Evolutionary conservation across 1,140 invertebrate genomes (phyloP).

Genomic region (Rhysida immarginata): DNA sequence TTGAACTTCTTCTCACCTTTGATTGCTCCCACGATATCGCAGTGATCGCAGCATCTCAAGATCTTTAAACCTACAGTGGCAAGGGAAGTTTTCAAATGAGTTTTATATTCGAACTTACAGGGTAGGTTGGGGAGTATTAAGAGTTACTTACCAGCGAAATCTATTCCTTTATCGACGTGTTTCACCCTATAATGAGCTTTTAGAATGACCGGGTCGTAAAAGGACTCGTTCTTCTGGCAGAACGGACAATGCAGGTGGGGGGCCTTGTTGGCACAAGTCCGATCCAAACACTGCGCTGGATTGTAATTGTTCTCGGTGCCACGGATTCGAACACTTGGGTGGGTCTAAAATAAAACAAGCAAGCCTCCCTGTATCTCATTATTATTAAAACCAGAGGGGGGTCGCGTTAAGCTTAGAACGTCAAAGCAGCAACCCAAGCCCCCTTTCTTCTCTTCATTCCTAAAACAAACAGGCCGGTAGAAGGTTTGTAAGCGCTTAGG

Average conservation of each 20-base stretch:
- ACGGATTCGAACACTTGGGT: constrained; percentile 31
- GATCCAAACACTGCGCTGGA: constrained; percentile 26
- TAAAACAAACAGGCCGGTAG: too few relatives aligned
- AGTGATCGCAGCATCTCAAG: constrained; percentile 30
- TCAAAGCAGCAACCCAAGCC: too few relatives aligned
- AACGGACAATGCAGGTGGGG: constrained; percentile 32
- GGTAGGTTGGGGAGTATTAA: background rate
- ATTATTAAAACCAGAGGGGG: too few relatives aligned
- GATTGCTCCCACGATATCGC: constrained; percentile 32
- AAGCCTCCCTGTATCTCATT: too few relatives aligned
- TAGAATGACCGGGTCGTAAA: constrained; percentile 29
- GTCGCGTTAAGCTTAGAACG: too few relatives aligned
- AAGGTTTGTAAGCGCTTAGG: too few relatives aligned
- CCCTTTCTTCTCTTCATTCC: too few relatives aligned
- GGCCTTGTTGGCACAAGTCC: constrained; percentile 21
- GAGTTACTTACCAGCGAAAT: constrained; percentile 27
- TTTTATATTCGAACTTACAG: background rate
- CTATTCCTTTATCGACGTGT: constrained; percentile 33
- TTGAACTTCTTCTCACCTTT: constrained; percentile 33
- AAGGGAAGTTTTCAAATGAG: too few relatives aligned
- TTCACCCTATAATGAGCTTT: constrained; percentile 32
- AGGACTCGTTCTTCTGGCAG: constrained; percentile 29
- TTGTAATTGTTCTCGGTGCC: constrained; percentile 29
- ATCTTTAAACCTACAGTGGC: constrained; percentile 31
- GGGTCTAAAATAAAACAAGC: too few relatives aligned